Conservation (phyloP, 2,888 invertebrate species). For the Morpho deidamia region DNA sequence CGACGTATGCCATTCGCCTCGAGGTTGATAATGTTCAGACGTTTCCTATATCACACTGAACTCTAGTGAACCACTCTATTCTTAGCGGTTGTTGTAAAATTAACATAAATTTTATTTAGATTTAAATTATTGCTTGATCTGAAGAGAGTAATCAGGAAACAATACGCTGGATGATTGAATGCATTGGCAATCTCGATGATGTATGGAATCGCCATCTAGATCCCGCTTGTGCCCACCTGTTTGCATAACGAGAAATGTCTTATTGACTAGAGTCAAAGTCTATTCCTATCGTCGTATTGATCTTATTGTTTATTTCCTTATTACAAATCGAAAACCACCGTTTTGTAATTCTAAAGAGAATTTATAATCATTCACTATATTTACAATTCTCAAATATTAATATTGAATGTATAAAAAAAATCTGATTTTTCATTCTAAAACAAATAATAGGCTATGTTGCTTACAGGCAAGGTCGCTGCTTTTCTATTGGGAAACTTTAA, state of each 20-base stretch:
- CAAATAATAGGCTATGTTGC: too few relatives aligned
- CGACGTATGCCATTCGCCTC: conserved; percentile 62
- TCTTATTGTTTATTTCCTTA: conserved; percentile 24
- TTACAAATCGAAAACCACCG: conserved; percentile 3
- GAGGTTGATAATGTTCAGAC: conserved; percentile 61
- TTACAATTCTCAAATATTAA: too few relatives aligned
- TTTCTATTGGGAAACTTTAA: too few relatives aligned
- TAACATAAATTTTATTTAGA: conserved; percentile 64
- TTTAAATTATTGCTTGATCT: conserved; percentile 44
- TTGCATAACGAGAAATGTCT: conserved; percentile 26
- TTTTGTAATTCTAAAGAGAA: too few relatives aligned
- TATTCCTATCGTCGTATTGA: conserved; percentile 15
- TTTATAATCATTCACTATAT: too few relatives aligned
- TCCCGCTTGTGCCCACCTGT: conserved; percentile 22
- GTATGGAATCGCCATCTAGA: conserved; percentile 19
- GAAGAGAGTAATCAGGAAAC: conserved; percentile 42
- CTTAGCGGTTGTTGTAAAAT: conserved; percentile 56
- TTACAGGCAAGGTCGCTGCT: too few relatives aligned
- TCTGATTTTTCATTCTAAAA: too few relatives aligned
- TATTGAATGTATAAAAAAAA: too few relatives aligned
- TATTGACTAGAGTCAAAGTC: conserved; percentile 21
- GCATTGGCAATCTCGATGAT: conserved; percentile 26
- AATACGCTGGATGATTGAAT: conserved; percentile 36
- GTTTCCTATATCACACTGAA: conserved; percentile 71
- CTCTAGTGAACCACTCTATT: conserved; percentile 39